Conservation (phyloP, 2,113 vertebrate genomes). For the Emydocephalus ijimae region DNA sequence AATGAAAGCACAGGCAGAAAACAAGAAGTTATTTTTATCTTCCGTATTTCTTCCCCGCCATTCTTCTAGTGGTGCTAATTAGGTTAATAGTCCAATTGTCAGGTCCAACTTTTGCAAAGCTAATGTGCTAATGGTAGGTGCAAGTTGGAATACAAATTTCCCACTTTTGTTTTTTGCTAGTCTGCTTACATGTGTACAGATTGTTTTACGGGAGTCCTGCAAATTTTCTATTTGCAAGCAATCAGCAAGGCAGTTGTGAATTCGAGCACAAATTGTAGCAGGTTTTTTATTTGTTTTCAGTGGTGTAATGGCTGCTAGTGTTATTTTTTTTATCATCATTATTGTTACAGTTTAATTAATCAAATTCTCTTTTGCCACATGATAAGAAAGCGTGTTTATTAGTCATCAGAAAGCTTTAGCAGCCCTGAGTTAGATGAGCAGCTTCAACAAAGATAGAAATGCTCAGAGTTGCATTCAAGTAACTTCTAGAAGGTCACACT, state of each 20-base stretch:
- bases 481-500: background rate
- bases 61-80: conserved; percentile 27
- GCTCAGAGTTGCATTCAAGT: background rate
- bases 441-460: background rate
- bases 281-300: too few species aligned
- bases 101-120: conserved; percentile 15
- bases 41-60: conserved; percentile 29
- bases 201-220: background rate
- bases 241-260: background rate
- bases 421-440: background rate
- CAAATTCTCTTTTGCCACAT: background rate
- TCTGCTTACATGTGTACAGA: background rate
- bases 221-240: background rate
- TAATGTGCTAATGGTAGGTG: background rate
- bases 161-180: background rate
- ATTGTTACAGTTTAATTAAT: background rate
- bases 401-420: background rate
- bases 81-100: conserved; percentile 22
- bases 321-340: background rate
- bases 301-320: background rate
- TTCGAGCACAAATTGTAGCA: background rate
- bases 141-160: conserved; percentile 5
- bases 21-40: conserved; percentile 30
- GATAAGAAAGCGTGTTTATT: background rate
- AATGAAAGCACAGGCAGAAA: conserved; percentile 27